A percentile compares a stretch with the other conserved stretches of the same genome.
phyloP scores from a whole-genome alignment of 2,888 invertebrate genomes.

The Synanthedon tipuliformis region DNA sequence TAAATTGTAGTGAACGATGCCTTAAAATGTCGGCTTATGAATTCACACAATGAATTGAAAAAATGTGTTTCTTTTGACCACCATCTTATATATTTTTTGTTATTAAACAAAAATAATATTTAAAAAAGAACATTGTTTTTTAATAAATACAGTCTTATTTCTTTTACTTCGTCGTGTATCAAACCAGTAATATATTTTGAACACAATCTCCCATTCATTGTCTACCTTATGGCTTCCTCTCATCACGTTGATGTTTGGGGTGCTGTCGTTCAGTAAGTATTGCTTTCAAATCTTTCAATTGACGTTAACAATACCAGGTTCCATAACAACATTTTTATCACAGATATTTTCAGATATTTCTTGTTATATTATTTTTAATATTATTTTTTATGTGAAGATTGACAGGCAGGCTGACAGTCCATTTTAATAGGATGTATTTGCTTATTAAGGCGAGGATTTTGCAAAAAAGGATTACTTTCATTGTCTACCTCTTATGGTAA shows the following conservation, averaged over 20 bases:
- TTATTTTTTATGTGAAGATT: no score
- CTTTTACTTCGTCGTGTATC: neutral
- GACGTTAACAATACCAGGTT: neutral
- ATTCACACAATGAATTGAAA: no score
- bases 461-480: no score
- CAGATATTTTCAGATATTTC: neutral
- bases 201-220: neutral
- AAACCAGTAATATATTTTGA: neutral
- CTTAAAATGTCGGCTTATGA: no score
- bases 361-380: no score
- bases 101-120: neutral
- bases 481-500: no score
- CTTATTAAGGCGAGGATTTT: no score
- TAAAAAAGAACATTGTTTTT: neutral
- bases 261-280: constrained; percentile 5
- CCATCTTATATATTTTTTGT: neutral
- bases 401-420: no score
- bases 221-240: constrained; percentile 3
- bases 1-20: no score
- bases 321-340: neutral
- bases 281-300: constrained; percentile 5
- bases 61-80: neutral
- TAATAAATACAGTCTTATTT: neutral
- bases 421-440: no score
- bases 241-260: constrained; percentile 8